phyloP scores from a whole-genome alignment of 23 tunicate species.

The Ciona savignyi region DNA sequence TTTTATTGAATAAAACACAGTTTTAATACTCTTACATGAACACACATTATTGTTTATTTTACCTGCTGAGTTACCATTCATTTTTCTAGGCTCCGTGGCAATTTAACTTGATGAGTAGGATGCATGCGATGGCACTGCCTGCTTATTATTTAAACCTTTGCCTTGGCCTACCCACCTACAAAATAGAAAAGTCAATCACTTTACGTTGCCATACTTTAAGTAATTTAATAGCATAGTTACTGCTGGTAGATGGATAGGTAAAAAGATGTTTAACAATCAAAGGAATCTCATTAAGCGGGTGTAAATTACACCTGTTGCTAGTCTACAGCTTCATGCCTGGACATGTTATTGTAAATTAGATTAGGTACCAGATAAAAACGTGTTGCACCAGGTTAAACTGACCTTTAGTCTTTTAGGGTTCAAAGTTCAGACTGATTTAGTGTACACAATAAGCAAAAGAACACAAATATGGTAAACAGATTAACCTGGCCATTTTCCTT shows the following conservation, averaged over 20 bases:
- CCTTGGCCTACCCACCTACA: not conserved
- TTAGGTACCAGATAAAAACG: no score
- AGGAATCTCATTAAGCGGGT: not conserved
- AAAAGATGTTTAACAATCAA: not conserved
- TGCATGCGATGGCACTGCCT: not conserved
- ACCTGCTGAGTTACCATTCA: not conserved
- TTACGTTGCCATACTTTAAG: not conserved
- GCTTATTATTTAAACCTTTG: not conserved
- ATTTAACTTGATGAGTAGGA: not conserved
- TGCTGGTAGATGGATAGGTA: not conserved
- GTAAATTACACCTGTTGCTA: not conserved
- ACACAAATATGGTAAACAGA: not conserved
- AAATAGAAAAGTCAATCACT: not conserved
- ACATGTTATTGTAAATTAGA: not conserved
- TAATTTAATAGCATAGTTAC: not conserved
- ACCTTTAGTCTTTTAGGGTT: no score
- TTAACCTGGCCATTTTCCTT: no score
- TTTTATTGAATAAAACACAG: no score
- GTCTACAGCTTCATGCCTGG: not conserved
- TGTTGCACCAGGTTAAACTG: no score
- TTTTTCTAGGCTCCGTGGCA: not conserved
- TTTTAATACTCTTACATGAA: no score
- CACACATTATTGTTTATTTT: no score
- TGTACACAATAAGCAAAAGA: not conserved
- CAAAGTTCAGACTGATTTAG: no score